Base-by-base conservation (phyloP, 2,888 invertebrate species). In the Brachynemurus nebulosus region DNA sequence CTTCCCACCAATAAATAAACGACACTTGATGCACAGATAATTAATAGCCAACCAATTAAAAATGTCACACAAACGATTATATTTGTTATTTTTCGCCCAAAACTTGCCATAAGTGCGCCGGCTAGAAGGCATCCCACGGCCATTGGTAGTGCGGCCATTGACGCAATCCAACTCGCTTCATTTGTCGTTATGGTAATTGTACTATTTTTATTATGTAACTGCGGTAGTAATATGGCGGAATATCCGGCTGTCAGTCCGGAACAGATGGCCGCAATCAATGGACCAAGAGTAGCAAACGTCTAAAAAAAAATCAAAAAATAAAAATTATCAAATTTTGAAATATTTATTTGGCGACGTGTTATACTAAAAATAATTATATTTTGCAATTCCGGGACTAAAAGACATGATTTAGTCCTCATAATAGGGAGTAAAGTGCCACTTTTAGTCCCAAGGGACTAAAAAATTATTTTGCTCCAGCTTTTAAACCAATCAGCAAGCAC, bases 141-240 rank as follows among this genome's bases (percentile, higher is more conserved):
- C 77, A 79, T 76, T 0, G 77, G 74, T 1, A 79, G 59, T 0
- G 74, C 72, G 16, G 76, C 72, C 65, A 76, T 71, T 21, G 76
- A 71, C 47, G 79, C 78, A 54, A 78, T 75, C 76, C 77, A 77
- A 16, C 76, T 76, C 14, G 67, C 65, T 20, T 74, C 68, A 42
- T 65, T 65, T 12, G 63, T 61, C 27, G 67, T 67, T 5, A 68
- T 65, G 0, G 61, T 62, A 35, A 74, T 69, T 2, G 61, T 58
- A 38, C 68, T 66, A 25, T 59, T 59, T 0, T 63, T 60, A 1
- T 59, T 54, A 40, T 62, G 58, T 11, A 80, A 62, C 55, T 78
- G 78, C 0, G 78, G 78, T 38, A 79, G 59, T 23, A 78, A 57
- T 18, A 78, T 69, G 1, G 75, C 77, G 2, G 78, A 78, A 57